Evolutionary conservation across 2,797 vertebrate genomes (phyloP).

Genomic region (Vespertilio murinus): DNA sequence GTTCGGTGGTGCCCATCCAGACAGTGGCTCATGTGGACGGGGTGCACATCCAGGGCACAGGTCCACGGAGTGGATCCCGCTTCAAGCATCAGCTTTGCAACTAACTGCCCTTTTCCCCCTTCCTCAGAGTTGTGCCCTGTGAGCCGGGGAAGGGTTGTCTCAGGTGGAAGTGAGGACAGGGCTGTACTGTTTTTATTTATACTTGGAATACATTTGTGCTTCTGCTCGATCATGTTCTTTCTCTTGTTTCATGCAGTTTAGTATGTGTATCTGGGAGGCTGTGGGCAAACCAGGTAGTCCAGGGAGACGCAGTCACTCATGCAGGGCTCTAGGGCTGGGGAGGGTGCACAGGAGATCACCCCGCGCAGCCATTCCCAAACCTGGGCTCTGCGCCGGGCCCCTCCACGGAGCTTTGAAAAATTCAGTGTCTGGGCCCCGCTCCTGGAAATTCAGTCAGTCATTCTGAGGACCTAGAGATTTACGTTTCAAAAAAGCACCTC

Average conservation of each 20-base stretch:
- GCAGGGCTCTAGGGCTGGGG: not conserved
- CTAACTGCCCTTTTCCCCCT: not conserved
- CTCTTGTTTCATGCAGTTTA: not conserved
- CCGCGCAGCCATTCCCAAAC: not conserved
- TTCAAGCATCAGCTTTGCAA: not conserved
- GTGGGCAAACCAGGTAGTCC: not conserved
- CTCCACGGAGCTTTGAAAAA: not conserved
- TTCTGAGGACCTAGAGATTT: not conserved
- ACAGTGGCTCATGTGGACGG: not conserved
- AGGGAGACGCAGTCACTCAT: not conserved
- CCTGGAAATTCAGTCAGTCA: slow-evolving; percentile 8
- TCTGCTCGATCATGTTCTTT: not conserved
- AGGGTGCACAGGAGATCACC: not conserved
- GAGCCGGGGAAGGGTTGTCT: not conserved
- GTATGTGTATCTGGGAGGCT: not conserved
- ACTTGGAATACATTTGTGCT: not conserved
- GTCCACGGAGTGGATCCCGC: not conserved
- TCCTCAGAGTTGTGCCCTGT: not conserved
- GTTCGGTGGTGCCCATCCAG: not conserved
- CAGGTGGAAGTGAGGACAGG: not conserved
- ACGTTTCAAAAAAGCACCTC: not conserved
- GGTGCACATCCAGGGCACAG: not conserved
- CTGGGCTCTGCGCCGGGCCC: not conserved
- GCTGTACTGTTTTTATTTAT: not conserved
- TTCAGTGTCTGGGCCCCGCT: not conserved